Base-by-base conservation (phyloP, 2,888 invertebrate genomes). In the Cephus nigrinus region DNA sequence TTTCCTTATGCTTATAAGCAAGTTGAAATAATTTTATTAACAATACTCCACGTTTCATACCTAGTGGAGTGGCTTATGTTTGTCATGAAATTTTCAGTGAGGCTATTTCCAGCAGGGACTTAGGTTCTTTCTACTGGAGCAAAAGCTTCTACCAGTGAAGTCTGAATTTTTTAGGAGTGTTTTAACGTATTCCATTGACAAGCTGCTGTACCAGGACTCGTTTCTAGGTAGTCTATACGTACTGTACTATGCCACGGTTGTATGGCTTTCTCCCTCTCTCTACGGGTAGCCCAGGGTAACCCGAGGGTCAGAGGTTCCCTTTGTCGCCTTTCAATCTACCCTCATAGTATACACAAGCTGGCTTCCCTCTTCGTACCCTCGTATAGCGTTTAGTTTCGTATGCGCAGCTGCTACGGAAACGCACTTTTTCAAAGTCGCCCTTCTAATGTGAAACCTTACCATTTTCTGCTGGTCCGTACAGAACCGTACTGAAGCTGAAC, bases 291-390 rank as follows among this genome's bases (percentile, higher is more conserved):
- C 79, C 80, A 76, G 82, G 83, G 85, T 84, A 84, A 85, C 84
- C 83, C 81, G 84, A 87, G 88, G 88, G 88, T 89, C 88, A 88
- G 85, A 40, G 82, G 84, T 79, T 84, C 85, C 87, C 89, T 89
- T 89, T 88, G 88, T 88, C 86, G 85, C 75, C 80, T 84, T 84
- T 84, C 80, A 82, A 74, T 79, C 73, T 76, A 40, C 76, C 80
- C 75, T 72, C 74, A 31, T 79, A 35, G 35, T 35, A 81, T 80
- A 69, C 32, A 69, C 30, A 15, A 12, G 69, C 69, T 69, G 31
- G 69, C 69, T 69, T 30, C 69, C 30, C 69, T 32, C 40, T 5
- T 40, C 40, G 40, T 40, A 40, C 40, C 40, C 40, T 40, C 40
- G 40, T 40, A 15, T 15, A 40, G 40, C 40, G 15, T 40, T 40